Evolutionary conservation across 2,888 invertebrate genomes (phyloP), one percentile per base, ranked within the genome.

Genomic region (Caenorhabditis virilis): DNA sequence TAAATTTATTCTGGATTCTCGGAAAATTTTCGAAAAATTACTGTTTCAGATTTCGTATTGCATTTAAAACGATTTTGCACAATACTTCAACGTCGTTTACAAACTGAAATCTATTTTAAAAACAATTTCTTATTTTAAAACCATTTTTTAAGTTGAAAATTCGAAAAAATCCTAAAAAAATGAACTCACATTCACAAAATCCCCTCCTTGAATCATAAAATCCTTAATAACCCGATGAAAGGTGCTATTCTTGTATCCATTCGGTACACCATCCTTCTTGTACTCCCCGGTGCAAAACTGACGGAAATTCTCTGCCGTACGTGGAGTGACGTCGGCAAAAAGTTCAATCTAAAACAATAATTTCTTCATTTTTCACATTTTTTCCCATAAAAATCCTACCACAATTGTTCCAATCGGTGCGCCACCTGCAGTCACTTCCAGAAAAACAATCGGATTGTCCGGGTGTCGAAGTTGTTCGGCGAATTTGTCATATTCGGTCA

Each of bases 121-220:
- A n/a, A n/a, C n/a, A n/a, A n/a, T n/a, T n/a, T n/a, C n/a, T n/a
- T n/a, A n/a, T n/a, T n/a, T n/a, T n/a, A n/a, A n/a, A n/a, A n/a
- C n/a, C n/a, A n/a, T n/a, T n/a, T n/a, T n/a, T n/a, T n/a, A n/a
- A n/a, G n/a, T n/a, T n/a, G n/a, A n/a, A n/a, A n/a, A n/a, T n/a
- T n/a, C n/a, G n/a, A n/a, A n/a, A n/a, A n/a, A n/a, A n/a, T n/a
- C n/a, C n/a, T 3, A 41, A 41, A 20, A 18, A 35, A 35, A 16
- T 13, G 54, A 57, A 87, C 89, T 88, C 88, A 93, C 93, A 87
- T 95, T 97, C 0, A 98, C 93, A 87, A 98, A 98, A 85, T 99
- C 98, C 30, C 98, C 98, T 39, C 97, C 97, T 87, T 99, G 98
- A 75, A 98, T 95, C 98, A 99, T 99, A 83, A 99, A 99, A 85